Percentiles rank a stretch among this genome's conserved stretches.
These are phyloP conservation scores for Lamellibrachia columna DNA, from an alignment of 2,888 invertebrate species.

Conservation along the genomic window DNA sequence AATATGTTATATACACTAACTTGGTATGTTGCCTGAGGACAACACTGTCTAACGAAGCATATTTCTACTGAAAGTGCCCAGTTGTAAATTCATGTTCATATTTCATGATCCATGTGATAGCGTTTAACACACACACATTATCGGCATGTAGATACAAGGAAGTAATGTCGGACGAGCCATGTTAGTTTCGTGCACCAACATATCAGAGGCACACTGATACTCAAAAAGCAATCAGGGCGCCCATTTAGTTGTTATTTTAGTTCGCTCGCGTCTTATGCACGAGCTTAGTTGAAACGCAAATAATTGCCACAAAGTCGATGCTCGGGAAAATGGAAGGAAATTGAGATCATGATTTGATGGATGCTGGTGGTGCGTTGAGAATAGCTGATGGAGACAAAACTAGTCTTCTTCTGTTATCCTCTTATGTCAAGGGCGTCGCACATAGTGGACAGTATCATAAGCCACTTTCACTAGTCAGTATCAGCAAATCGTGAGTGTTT, in stretches of 20 bases:
- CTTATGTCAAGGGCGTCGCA: too few relatives aligned
- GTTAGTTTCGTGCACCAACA: background rate
- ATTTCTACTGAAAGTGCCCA: too few relatives aligned
- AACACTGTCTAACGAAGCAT: too few relatives aligned
- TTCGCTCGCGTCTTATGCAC: background rate
- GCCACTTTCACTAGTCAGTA: too few relatives aligned
- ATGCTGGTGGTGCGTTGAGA: background rate
- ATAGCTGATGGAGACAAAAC: background rate
- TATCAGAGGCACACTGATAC: background rate
- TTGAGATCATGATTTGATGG: slow-evolving; percentile 7
- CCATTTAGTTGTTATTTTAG: background rate
- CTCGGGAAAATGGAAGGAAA: background rate
- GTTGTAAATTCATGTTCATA: too few relatives aligned
- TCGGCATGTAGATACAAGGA: background rate
- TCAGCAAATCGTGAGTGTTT: too few relatives aligned
- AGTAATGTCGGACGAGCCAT: background rate
- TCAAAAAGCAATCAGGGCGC: background rate
- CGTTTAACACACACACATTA: background rate
- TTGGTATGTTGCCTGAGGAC: too few relatives aligned
- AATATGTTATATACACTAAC: too few relatives aligned
- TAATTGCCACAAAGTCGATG: background rate
- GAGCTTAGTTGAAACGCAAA: background rate
- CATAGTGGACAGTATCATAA: too few relatives aligned
- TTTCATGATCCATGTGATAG: background rate
- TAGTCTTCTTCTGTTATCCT: background rate